Base-by-base conservation (phyloP, 2,113 vertebrate genomes). In the Eurystomus gularis region DNA sequence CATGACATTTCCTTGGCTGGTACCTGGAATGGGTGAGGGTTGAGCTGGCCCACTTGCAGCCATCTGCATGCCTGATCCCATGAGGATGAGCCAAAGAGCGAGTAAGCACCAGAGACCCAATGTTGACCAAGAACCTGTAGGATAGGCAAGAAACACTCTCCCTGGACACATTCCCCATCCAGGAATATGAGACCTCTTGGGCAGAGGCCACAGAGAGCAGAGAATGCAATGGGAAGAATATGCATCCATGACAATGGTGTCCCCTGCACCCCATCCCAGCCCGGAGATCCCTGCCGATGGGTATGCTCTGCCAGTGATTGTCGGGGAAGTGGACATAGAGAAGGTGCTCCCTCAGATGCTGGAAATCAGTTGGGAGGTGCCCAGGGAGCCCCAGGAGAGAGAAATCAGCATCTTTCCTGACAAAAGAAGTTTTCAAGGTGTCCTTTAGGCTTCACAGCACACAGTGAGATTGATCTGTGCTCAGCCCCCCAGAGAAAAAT, bases 371-470 rank as follows among this genome's bases (percentile, higher is more conserved):
- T 85, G 82, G 40, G 51, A 90, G 91, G 64, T 86, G 95, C 90
- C 79, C 61, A 28, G 1, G 82, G 89, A 96, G 31, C 26, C 16
- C 49, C 7, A 1, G 48, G 26, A 93, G 75, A 54, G 84, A 96
- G 61, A 76, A 92, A 90, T 65, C 71, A 72, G 65, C 49, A 95
- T 86, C 81, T 95, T 97, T 82, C 89, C 90, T 84, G 82, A 93
- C 88, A 97, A 96, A 96, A 96, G 90, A 95, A 95, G 60, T 96
- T 96, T 89, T 95, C 96, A 97, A 97, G 96, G 96, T 97, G 97
- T 96, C 95, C 94, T 97, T 97, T 94, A 96, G 76, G 96, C 97
- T 97, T 96, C 97, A 96, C 64, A 97, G 95, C 71, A 0, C 93
- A 94, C 73, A 77, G 76, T 9, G 73, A 97, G 96, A 97, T 96